phyloP scores from a whole-genome alignment of 2,888 invertebrate genomes.

The Salticus scenicus region DNA sequence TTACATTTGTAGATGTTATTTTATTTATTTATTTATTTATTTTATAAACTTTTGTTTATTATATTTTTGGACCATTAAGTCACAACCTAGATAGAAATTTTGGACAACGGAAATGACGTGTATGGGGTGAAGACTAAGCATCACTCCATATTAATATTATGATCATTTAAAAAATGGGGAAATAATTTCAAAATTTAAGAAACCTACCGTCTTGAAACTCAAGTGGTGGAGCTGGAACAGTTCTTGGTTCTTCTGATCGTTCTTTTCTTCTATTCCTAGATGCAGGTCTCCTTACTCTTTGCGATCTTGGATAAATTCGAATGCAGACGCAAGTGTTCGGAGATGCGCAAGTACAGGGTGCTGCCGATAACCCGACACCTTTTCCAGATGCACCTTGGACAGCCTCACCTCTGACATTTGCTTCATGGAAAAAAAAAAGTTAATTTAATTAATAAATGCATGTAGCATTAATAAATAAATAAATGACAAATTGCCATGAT shows the following conservation, averaged over 20 bases:
- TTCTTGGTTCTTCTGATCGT: neutral
- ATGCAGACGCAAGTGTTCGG: constrained; percentile 77
- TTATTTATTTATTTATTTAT: no score
- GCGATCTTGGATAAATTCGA: neutral
- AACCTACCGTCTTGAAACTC: constrained; percentile 29
- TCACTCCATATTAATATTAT: no score
- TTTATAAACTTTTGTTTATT: no score
- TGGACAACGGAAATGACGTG: no score
- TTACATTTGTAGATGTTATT: no score
- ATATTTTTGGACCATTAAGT: no score
- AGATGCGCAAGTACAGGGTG: constrained; percentile 78
- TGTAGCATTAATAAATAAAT: no score
- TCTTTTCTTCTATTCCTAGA: constrained; percentile 1
- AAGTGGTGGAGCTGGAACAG: constrained; percentile 33
- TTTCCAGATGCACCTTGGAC: constrained; percentile 52
- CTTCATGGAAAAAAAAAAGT: constrained; percentile 11
- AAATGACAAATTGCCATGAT: no score
- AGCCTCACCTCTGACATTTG: constrained; percentile 34
- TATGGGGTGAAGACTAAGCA: no score
- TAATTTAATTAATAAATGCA: no score
- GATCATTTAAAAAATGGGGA: no score
- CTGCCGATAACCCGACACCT: constrained; percentile 78
- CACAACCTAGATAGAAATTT: no score
- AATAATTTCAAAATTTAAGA: neutral
- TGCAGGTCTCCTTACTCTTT: neutral